phyloP scores from a whole-genome alignment of 1,140 invertebrate species.

The Drosophila pandora region DNA sequence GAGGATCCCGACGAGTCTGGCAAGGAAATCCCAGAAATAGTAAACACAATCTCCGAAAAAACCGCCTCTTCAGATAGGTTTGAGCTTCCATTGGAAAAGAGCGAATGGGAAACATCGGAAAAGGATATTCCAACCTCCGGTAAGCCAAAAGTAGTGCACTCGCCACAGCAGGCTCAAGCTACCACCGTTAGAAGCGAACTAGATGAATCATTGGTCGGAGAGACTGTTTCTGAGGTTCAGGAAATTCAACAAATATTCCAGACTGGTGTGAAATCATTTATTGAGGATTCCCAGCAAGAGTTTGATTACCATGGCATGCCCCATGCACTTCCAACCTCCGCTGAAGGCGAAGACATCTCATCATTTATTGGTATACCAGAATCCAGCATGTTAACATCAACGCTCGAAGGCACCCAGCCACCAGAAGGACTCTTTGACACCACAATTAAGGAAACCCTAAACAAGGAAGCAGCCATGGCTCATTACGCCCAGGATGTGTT shows the following conservation, averaged over 20 bases:
- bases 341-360: conserved; percentile 59
- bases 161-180: conserved; percentile 82
- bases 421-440: conserved; percentile 67
- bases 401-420: conserved; percentile 58
- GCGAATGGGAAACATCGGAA: conserved; percentile 79
- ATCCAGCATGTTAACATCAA: conserved; percentile 44
- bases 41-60: conserved; percentile 70
- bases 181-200: conserved; percentile 79
- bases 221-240: conserved; percentile 89
- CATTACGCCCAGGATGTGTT: conserved; percentile 68
- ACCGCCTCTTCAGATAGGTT: conserved; percentile 48
- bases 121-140: conserved; percentile 67
- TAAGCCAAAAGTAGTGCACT: conserved; percentile 76
- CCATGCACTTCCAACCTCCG: conserved; percentile 17
- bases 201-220: conserved; percentile 84
- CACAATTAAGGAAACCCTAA: conserved; percentile 68
- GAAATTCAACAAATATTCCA: conserved; percentile 88
- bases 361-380: conserved; percentile 75
- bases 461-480: conserved; percentile 70
- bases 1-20: conserved; percentile 73
- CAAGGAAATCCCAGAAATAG: conserved; percentile 65
- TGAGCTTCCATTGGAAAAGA: conserved; percentile 75
- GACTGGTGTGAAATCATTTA: conserved; percentile 86
- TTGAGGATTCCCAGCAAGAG: conserved; percentile 89
- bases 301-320: conserved; percentile 87